These are phyloP conservation scores for Menura novaehollandiae DNA, from an alignment of 2,113 vertebrate genomes.

Conservation along the genomic window DNA sequence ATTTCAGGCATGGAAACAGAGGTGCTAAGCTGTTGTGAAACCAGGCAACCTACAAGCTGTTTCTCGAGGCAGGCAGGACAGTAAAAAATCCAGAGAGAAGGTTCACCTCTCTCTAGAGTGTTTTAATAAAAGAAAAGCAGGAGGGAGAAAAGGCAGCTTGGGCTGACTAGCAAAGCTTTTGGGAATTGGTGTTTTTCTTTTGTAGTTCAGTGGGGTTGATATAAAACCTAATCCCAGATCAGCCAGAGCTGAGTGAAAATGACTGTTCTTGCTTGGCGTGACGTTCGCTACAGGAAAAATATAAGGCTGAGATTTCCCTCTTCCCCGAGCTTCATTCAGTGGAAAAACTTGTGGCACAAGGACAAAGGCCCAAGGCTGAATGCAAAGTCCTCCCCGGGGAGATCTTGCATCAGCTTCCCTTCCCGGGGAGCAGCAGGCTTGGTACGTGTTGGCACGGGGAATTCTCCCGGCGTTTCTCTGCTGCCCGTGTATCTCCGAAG, in stretches of 20 bases:
- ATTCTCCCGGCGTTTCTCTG: not conserved
- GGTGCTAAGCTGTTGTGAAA: not conserved
- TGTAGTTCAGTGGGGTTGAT: not conserved
- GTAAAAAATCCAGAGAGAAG: not conserved
- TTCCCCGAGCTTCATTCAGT: slow-evolving; percentile 5
- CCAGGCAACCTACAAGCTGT: not conserved
- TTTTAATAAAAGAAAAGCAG: slow-evolving; percentile 11
- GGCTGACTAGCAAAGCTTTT: not conserved
- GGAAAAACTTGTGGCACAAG: slow-evolving; percentile 56
- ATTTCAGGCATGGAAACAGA: not conserved
- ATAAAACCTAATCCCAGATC: slow-evolving; percentile 28
- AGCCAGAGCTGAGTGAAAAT: not conserved
- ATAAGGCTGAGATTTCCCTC: slow-evolving; percentile 6
- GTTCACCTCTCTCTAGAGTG: not conserved
- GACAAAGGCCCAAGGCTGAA: slow-evolving; percentile 51
- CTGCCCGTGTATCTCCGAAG: not conserved
- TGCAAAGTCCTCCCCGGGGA: slow-evolving; percentile 9
- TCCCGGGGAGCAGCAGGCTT: not conserved
- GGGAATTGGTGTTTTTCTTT: slow-evolving; percentile 32
- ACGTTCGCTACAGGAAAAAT: not conserved
- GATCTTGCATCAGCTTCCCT: slow-evolving; percentile 32
- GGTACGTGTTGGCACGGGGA: not conserved
- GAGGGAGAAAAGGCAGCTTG: slow-evolving; percentile 1
- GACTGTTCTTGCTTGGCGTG: not conserved
- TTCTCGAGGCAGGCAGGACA: not conserved